Percentiles rank a stretch among this genome's conserved stretches.
phyloP scores from a whole-genome alignment of 2,113 vertebrate genomes.

The Apus apus region DNA sequence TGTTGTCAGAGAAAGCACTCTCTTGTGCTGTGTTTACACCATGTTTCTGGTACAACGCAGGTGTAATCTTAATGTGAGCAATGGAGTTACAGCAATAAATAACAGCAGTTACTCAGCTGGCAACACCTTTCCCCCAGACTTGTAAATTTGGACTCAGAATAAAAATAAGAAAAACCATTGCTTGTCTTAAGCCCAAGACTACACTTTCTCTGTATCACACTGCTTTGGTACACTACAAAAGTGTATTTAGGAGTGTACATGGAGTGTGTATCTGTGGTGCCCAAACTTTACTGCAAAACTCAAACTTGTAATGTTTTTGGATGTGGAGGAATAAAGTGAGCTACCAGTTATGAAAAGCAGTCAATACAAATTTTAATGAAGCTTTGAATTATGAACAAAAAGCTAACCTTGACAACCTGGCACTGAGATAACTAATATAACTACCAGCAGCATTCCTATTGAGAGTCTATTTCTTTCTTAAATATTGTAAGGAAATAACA shows the following conservation, averaged over 20 bases:
- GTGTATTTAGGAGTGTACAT: neutral
- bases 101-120: neutral
- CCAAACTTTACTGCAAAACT: neutral
- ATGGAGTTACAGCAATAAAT: neutral
- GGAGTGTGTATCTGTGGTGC: neutral
- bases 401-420: neutral
- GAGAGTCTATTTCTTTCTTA: neutral
- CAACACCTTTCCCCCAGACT: neutral
- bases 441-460: neutral
- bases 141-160: neutral
- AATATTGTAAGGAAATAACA: neutral
- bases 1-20: neutral
- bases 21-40: neutral
- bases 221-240: neutral
- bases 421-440: neutral
- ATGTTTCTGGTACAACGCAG: neutral
- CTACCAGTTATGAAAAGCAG: neutral
- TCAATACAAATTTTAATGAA: neutral
- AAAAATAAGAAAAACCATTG: neutral
- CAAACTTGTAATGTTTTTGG: neutral
- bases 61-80: neutral
- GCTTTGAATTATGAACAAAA: neutral
- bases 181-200: neutral
- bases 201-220: neutral
- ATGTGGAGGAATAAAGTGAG: neutral